Evolutionary conservation across 2,888 invertebrate species (phyloP).

Genomic region (Rotaria magnacalcarata): DNA sequence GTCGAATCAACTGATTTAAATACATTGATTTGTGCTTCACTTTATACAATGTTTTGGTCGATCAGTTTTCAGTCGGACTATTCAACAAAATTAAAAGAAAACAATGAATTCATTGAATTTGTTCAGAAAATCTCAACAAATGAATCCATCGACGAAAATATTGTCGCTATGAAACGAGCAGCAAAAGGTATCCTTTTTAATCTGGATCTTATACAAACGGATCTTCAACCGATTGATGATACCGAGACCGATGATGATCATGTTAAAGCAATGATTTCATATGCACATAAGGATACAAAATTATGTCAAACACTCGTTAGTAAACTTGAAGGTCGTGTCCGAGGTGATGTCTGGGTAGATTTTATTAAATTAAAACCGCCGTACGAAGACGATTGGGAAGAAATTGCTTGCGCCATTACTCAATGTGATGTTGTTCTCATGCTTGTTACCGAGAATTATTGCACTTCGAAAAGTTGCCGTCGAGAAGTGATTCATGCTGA

Average conservation of each 20-base stretch:
- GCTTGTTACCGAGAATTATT: not conserved
- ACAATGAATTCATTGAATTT: not conserved
- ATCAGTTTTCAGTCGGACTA: not conserved
- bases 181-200: slow-evolving; percentile 7
- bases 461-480: not conserved
- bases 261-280: not conserved
- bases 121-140: not conserved
- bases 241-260: not conserved
- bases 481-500: not conserved
- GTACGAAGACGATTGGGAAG: not conserved
- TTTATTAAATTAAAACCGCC: not conserved
- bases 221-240: not conserved
- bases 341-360: not conserved
- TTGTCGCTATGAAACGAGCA: not conserved
- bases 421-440: not conserved
- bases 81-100: not conserved
- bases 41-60: not conserved
- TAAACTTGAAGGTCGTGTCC: not conserved
- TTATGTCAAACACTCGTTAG: not conserved
- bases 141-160: not conserved
- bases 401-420: not conserved
- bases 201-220: not conserved
- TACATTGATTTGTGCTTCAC: not conserved
- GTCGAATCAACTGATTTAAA: not conserved
- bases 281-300: not conserved